Conservation (phyloP, 2,797 vertebrate species). For the Acomys russatus region DNA sequence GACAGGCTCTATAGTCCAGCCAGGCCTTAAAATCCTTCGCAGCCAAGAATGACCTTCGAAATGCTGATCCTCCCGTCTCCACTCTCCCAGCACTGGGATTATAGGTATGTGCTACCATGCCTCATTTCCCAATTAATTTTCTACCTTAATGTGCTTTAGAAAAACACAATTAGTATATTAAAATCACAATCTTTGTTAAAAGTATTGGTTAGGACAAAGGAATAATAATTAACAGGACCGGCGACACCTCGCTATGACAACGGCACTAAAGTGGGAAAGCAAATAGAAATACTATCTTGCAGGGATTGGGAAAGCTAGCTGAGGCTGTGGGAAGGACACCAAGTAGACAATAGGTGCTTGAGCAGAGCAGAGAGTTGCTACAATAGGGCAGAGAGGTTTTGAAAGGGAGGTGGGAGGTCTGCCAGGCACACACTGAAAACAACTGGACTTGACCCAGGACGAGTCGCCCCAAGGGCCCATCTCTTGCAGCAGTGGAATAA, state of each 20-base stretch:
- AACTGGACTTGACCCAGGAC: slow-evolving; percentile 1
- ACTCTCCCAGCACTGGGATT: background rate
- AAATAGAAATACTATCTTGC: background rate
- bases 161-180: background rate
- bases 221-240: background rate
- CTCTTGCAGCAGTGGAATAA: background rate
- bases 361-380: background rate
- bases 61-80: background rate
- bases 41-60: background rate
- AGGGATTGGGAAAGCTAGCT: background rate
- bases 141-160: slow-evolving; percentile 29
- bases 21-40: background rate
- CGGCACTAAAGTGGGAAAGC: background rate
- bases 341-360: background rate
- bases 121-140: background rate
- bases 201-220: background rate
- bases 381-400: background rate
- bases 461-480: background rate
- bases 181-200: slow-evolving; percentile 34
- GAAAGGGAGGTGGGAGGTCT: background rate
- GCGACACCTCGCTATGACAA: background rate
- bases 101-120: background rate
- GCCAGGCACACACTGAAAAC: slow-evolving; percentile 42
- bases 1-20: background rate
- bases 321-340: background rate